A percentile compares a stretch with the other conserved stretches of the same genome.
Conservation (phyloP, 2,113 vertebrate genomes). For the Nothocercus julius region DNA sequence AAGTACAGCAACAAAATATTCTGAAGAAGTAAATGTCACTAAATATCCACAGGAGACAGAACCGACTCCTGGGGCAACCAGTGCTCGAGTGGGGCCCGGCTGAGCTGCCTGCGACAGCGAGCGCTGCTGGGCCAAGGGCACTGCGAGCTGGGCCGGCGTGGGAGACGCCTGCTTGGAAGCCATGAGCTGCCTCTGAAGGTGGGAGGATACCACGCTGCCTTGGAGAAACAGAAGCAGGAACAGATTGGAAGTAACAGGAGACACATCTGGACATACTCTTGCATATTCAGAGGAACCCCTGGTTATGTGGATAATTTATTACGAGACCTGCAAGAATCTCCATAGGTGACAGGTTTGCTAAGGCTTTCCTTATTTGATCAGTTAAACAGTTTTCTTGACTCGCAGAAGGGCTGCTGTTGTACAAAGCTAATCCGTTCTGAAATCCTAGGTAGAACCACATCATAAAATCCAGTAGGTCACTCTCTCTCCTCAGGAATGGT, state of each 20-base stretch:
- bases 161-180: background rate
- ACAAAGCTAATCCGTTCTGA: background rate
- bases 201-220: rapidly evolving
- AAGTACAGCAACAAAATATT: background rate
- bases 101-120: background rate
- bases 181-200: background rate
- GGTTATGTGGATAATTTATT: background rate
- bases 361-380: background rate
- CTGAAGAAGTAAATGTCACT: background rate
- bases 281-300: background rate
- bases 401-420: background rate
- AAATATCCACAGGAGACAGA: background rate
- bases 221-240: background rate
- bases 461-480: background rate
- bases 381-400: background rate
- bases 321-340: background rate
- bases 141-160: background rate
- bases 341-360: background rate
- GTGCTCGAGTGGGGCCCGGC: background rate
- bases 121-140: background rate
- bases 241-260: background rate
- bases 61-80: background rate
- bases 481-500: background rate
- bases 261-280: background rate
- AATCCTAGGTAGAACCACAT: background rate